phyloP scores from a whole-genome alignment of 2,888 invertebrate species.

The Callimorpha dominula region DNA sequence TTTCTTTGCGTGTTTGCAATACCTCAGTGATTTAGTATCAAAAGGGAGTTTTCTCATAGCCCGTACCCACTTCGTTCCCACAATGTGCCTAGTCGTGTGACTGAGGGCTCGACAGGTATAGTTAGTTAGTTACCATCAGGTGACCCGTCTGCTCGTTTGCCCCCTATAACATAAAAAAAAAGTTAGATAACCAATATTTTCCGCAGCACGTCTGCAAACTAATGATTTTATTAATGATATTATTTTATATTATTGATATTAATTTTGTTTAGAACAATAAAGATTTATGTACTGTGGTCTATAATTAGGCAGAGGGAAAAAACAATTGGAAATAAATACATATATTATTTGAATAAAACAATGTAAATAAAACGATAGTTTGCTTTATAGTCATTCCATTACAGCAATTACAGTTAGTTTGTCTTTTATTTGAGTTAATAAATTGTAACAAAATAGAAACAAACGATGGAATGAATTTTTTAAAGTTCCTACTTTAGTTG shows the following conservation, averaged over 20 bases:
- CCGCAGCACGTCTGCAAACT: background rate
- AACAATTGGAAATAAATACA: background rate
- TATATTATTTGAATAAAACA: background rate
- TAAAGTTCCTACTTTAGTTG: slow-evolving; percentile 1
- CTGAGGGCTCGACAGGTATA: no score
- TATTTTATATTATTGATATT: no score
- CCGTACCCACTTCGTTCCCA: no score
- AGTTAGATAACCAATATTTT: background rate
- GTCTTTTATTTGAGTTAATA: slow-evolving; percentile 9
- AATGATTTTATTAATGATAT: slow-evolving; percentile 9
- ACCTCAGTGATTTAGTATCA: no score
- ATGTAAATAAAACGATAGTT: slow-evolving; percentile 11
- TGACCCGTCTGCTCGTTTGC: no score
- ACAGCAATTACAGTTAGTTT: slow-evolving; percentile 9
- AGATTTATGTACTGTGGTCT: no score
- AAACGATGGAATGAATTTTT: slow-evolving; percentile 12
- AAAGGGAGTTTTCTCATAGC: no score
- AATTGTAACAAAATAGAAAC: slow-evolving; percentile 12
- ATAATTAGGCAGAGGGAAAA: background rate
- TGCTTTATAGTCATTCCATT: slow-evolving; percentile 15
- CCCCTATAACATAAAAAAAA: no score
- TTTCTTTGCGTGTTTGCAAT: no score
- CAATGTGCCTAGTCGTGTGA: no score
- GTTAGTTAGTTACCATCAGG: no score
- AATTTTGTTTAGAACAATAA: no score